Conservation (phyloP, 2,113 vertebrate genomes). For the Oxyruncus cristatus region DNA sequence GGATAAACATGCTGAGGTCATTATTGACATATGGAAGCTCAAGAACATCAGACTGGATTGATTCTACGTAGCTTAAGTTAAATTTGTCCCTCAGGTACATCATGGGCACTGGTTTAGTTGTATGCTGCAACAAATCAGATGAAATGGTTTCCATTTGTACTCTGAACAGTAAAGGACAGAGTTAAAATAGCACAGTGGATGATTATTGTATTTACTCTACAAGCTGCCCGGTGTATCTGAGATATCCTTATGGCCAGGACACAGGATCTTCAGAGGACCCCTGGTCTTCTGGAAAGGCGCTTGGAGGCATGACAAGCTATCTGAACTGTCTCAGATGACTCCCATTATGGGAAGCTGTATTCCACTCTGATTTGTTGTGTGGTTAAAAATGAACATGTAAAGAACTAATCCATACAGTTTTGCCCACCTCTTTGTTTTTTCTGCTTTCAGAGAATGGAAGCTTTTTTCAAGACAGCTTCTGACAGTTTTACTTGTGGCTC, state of each 20-base stretch:
- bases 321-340: neutral
- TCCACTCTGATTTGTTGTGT: neutral
- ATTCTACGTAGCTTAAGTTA: conserved; percentile 41
- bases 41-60: conserved; percentile 70
- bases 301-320: neutral
- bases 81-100: conserved; percentile 73
- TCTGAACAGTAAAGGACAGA: neutral
- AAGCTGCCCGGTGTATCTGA: neutral
- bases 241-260: neutral
- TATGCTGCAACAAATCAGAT: conserved; percentile 63
- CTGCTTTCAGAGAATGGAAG: neutral
- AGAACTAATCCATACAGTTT: neutral
- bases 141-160: neutral
- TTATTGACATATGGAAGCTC: conserved; percentile 80
- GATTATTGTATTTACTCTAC: neutral
- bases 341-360: neutral
- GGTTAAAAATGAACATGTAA: neutral
- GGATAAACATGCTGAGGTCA: conserved; percentile 85
- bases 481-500: neutral
- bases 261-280: neutral
- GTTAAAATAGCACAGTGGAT: neutral
- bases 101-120: conserved; percentile 76
- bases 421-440: neutral
- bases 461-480: neutral
- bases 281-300: neutral